These are phyloP conservation scores for Felis catus DNA, from an alignment of 2,113 vertebrate genomes.

Conservation along the genomic window F.catus_Fca126_mat1.0 CM031414.1:7062001-7062500, in stretches of 20 bases:
- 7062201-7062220: rapidly evolving
- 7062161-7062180: not conserved
- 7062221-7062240: not conserved
- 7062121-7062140: too few relatives aligned
- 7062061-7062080: too few relatives aligned
- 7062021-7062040: too few relatives aligned
- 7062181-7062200: rapidly evolving
- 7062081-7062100: too few relatives aligned
- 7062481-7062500: not conserved
- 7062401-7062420: not conserved
- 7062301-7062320: not conserved
- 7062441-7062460: not conserved
- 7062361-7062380: not conserved
- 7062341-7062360: not conserved
- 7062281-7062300: not conserved
- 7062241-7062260: rapidly evolving
- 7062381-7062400: not conserved
- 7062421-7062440: not conserved
- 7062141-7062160: not conserved
- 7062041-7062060: too few relatives aligned
- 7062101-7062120: too few relatives aligned
- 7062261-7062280: rapidly evolving
- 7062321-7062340: not conserved
- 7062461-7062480: rapidly evolving
- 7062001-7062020: too few relatives aligned